Conservation (phyloP, 2,797 vertebrate species). For the Chiroxiphia lanceolata region DNA sequence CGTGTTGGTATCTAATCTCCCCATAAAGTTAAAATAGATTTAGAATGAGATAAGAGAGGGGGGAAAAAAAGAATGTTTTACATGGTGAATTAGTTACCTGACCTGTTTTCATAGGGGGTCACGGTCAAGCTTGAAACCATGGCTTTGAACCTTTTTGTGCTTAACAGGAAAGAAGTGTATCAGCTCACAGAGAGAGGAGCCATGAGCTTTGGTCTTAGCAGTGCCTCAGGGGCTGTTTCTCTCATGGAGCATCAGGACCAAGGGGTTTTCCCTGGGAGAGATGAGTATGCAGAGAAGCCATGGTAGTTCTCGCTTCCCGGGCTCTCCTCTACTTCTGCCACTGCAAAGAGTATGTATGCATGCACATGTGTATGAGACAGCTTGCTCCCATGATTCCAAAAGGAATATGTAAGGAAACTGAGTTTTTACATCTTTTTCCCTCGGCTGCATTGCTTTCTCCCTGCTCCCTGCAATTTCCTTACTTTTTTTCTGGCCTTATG, state of each 20-base stretch:
- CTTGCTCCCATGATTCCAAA: background rate
- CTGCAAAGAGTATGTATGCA: background rate
- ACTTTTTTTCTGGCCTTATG: background rate
- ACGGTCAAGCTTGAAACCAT: background rate
- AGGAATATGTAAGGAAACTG: background rate
- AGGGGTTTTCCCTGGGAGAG: background rate
- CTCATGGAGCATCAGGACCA: no score
- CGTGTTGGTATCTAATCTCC: conserved; percentile 32
- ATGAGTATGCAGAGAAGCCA: background rate
- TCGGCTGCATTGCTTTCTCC: background rate
- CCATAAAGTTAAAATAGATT: conserved; percentile 11
- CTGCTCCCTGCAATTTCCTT: background rate
- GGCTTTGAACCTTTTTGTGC: background rate
- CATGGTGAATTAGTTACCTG: background rate
- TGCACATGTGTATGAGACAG: background rate
- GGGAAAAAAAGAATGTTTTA: background rate
- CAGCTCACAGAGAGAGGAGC: background rate
- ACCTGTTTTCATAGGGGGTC: background rate
- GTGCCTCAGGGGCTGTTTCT: background rate
- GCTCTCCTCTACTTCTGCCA: background rate
- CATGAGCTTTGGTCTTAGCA: background rate
- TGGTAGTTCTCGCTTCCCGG: rapidly evolving
- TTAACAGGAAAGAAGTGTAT: background rate
- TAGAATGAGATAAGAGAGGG: background rate
- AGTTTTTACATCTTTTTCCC: background rate